These are phyloP conservation scores for Platycercus adscitus DNA, from an alignment of 2,113 vertebrate genomes.

Conservation along the genomic window DNA sequence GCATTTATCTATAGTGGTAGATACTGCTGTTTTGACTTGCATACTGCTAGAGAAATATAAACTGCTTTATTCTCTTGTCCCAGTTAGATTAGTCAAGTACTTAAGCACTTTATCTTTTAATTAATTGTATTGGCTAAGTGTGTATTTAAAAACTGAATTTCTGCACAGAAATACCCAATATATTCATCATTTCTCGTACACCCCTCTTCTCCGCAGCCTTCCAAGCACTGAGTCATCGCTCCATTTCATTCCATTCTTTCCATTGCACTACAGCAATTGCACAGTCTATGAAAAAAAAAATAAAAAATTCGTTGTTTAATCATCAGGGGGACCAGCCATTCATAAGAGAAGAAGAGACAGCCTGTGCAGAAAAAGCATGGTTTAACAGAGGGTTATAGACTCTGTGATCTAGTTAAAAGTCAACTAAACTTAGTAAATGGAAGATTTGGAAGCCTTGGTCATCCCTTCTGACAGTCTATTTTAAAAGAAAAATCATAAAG, in stretches of 20 bases:
- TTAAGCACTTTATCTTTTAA: constrained; percentile 64
- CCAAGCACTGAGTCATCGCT: constrained; percentile 69
- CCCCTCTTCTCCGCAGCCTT: constrained; percentile 51
- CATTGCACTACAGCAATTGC: constrained; percentile 65
- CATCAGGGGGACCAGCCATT: constrained; percentile 13
- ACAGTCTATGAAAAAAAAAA: constrained; percentile 39
- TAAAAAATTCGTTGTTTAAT: constrained; percentile 67
- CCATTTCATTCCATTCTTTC: constrained; percentile 66
- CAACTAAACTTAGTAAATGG: neutral
- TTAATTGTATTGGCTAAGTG: constrained; percentile 64
- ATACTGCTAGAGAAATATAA: constrained; percentile 18
- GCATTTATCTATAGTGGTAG: constrained; percentile 10
- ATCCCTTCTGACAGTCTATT: neutral
- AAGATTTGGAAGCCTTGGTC: neutral
- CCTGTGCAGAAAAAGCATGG: neutral
- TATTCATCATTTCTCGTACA: constrained; percentile 26
- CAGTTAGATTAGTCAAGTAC: constrained; percentile 43
- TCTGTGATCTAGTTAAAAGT: neutral
- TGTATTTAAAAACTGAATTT: constrained; percentile 59
- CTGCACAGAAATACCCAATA: constrained; percentile 40
- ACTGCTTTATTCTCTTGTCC: constrained; percentile 34
- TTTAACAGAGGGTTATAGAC: neutral
- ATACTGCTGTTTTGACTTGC: constrained; percentile 32
- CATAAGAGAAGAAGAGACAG: constrained; percentile 5
- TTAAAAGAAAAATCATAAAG: neutral